Evolutionary conservation across 2,888 invertebrate genomes (phyloP).

Genomic region (Steinernema carpocapsae): DNA sequence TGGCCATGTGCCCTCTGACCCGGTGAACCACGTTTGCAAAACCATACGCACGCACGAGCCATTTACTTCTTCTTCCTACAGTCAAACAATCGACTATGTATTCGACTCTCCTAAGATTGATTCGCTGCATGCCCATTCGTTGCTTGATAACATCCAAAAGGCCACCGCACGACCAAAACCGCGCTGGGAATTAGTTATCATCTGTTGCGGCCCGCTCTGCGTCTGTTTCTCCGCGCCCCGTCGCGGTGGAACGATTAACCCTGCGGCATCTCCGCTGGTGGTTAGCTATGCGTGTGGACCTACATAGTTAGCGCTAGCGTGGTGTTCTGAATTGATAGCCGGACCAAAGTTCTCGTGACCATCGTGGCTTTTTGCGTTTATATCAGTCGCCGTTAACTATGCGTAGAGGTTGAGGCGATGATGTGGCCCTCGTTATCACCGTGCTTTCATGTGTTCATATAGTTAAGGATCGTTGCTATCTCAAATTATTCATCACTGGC

Average conservation of each 20-base stretch:
- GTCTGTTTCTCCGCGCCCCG: not conserved
- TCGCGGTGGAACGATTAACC: conserved; percentile 1
- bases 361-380: not conserved
- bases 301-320: not conserved
- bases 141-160: conserved; percentile 25
- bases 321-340: not conserved
- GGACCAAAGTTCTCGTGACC: not conserved
- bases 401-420: not conserved
- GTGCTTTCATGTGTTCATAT: not conserved
- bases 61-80: too few species aligned
- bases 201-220: not conserved
- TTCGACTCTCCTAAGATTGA: conserved; percentile 24
- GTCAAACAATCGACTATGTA: too few species aligned
- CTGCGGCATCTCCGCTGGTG: not conserved
- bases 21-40: too few species aligned
- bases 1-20: too few species aligned
- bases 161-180: conserved; percentile 15
- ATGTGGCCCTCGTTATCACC: not conserved
- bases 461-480: not conserved
- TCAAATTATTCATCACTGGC: too few species aligned
- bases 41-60: too few species aligned
- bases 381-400: conserved; percentile 18
- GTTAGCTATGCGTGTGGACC: conserved; percentile 15
- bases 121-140: conserved; percentile 3
- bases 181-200: conserved; percentile 19